A percentile compares a stretch with the other conserved stretches of the same genome.
These are phyloP conservation scores for Microctonus aethiopoides DNA, from an alignment of 2,888 invertebrate species.

Conservation along the genomic window DNA sequence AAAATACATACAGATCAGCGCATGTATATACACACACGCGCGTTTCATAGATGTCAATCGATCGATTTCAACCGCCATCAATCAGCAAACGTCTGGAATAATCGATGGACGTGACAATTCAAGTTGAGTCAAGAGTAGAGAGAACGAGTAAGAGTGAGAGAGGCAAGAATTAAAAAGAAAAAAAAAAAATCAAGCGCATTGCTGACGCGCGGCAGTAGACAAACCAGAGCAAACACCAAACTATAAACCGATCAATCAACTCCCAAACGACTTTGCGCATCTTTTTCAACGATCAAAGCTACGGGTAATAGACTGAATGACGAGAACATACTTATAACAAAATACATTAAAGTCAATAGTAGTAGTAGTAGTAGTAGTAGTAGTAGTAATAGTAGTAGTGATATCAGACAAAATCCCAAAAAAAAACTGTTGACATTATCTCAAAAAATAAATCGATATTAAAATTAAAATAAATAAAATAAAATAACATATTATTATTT, in stretches of 20 bases:
- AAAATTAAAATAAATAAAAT: not conserved
- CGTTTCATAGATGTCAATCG: conserved; percentile 49
- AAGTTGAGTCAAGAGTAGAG: conserved; percentile 57
- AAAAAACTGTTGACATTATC: not conserved
- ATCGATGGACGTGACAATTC: conserved; percentile 66
- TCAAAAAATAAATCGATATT: not conserved
- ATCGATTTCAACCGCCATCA: conserved; percentile 60
- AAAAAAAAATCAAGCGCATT: not conserved
- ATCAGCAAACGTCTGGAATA: conserved; percentile 64
- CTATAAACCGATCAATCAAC: conserved; percentile 59
- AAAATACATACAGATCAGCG: not conserved
- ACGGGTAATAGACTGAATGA: conserved; percentile 45
- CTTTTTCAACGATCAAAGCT: conserved; percentile 40
- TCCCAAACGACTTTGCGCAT: conserved; percentile 50
- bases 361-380: not conserved
- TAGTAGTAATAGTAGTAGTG: not conserved
- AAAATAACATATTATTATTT: not conserved
- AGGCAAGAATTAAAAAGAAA: no score
- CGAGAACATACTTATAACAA: conserved; percentile 36
- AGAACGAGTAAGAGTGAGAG: not conserved
- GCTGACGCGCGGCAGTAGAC: conserved; percentile 47
- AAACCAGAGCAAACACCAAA: conserved; percentile 66
- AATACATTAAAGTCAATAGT: not conserved
- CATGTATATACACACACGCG: not conserved
- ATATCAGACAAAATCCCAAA: not conserved